phyloP scores from a whole-genome alignment of 2,797 vertebrate species.

The Bovichtus variegatus region DNA sequence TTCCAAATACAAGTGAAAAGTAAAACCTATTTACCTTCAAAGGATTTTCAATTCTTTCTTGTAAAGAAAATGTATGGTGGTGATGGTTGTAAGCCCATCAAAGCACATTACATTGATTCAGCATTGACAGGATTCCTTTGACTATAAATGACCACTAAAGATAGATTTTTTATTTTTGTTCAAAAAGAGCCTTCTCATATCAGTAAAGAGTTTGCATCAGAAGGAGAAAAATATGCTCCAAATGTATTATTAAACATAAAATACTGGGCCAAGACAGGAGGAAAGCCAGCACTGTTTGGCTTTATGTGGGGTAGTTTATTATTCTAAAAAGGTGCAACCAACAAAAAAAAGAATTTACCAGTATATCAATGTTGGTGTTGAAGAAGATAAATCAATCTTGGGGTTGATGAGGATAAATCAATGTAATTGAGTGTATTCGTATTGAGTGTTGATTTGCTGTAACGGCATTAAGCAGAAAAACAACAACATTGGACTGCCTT shows the following conservation, averaged over 20 bases:
- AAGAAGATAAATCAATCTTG: too few relatives aligned
- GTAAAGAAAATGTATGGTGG: background rate
- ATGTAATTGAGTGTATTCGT: background rate
- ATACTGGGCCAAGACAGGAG: background rate
- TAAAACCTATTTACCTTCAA: background rate
- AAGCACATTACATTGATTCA: background rate
- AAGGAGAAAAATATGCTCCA: background rate
- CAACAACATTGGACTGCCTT: background rate
- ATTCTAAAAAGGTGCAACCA: background rate
- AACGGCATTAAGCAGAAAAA: background rate
- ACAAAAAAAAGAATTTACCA: background rate
- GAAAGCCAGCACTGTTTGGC: background rate
- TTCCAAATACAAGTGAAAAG: background rate
- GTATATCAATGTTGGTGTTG: background rate
- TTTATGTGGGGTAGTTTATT: background rate
- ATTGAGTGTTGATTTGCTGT: background rate
- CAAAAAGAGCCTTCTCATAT: background rate
- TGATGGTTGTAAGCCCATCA: background rate
- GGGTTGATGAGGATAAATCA: conserved; percentile 2
- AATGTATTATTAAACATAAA: conserved; percentile 16
- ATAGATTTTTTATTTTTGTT: background rate
- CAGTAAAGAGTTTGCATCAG: background rate
- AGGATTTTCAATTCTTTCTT: background rate
- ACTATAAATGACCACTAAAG: background rate
- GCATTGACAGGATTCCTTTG: background rate